Percentiles rank a stretch among this genome's conserved stretches.
Evolutionary conservation across 2,888 invertebrate genomes (phyloP).

Genomic region (Iselma pallidipennis): DNA sequence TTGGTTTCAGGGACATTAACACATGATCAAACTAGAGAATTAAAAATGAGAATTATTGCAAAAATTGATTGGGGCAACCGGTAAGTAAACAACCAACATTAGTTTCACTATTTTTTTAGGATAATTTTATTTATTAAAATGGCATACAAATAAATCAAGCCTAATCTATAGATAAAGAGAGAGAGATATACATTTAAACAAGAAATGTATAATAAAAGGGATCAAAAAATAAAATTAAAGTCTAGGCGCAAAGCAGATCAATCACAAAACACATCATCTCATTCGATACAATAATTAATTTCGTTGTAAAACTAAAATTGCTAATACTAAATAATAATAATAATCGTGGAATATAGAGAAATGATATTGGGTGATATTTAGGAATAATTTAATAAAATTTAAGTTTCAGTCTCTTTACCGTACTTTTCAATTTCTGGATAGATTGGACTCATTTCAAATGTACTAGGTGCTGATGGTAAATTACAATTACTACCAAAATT

Average conservation of each 20-base stretch:
- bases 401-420: conserved; percentile 84
- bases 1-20: conserved; percentile 87
- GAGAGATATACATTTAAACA: no score
- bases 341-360: conserved; percentile 17
- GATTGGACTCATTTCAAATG: conserved; percentile 83
- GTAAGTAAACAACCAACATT: conserved; percentile 69
- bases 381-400: conserved; percentile 50
- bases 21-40: conserved; percentile 85
- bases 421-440: conserved; percentile 80
- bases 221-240: background rate
- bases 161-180: no score
- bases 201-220: no score
- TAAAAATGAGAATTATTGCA: conserved; percentile 83
- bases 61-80: conserved; percentile 97
- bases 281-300: conserved; percentile 4
- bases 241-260: background rate
- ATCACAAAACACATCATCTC: background rate
- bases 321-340: conserved; percentile 22
- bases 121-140: no score
- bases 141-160: no score
- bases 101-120: no score
- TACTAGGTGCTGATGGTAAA: conserved; percentile 82
- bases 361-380: conserved; percentile 14
- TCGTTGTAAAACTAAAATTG: conserved; percentile 16
- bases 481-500: conserved; percentile 72